A percentile compares a stretch with the other conserved stretches of the same genome.
Conservation (phyloP, 2,888 invertebrate genomes). For the Tupiocoris notatus region DNA sequence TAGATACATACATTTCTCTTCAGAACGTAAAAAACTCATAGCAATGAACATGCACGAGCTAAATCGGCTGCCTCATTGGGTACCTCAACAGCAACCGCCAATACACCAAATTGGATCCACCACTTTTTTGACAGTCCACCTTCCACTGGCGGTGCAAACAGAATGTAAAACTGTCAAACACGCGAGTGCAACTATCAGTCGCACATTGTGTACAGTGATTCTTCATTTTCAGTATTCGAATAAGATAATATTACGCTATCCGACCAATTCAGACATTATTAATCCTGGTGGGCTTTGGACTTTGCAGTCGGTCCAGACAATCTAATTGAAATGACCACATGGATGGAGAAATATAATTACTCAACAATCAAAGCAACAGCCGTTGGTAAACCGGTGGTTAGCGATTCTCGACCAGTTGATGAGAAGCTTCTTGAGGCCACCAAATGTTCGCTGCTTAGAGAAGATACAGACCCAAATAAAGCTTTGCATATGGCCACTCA, state of each 20-base stretch:
- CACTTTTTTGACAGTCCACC: neutral
- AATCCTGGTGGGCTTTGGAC: too few relatives aligned
- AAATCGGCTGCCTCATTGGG: neutral
- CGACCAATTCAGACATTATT: too few relatives aligned
- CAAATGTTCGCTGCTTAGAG: too few relatives aligned
- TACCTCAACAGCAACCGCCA: neutral
- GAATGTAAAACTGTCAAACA: neutral
- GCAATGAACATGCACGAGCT: neutral
- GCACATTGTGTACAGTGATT: neutral
- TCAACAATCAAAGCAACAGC: neutral
- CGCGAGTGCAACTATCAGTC: neutral
- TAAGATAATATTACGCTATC: too few relatives aligned
- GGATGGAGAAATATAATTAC: neutral
- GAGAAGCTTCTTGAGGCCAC: neutral
- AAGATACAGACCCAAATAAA: neutral
- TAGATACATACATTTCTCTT: too few relatives aligned
- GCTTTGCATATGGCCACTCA: neutral
- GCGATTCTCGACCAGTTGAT: neutral
- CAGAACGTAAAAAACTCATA: too few relatives aligned
- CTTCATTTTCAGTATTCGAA: too few relatives aligned
- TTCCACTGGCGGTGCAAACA: neutral
- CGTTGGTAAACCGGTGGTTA: neutral
- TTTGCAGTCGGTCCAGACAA: neutral
- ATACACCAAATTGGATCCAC: neutral
- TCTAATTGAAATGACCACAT: neutral